Evolutionary conservation across 2,113 vertebrate species (phyloP).

Genomic region (Lucifuga dentata): DNA sequence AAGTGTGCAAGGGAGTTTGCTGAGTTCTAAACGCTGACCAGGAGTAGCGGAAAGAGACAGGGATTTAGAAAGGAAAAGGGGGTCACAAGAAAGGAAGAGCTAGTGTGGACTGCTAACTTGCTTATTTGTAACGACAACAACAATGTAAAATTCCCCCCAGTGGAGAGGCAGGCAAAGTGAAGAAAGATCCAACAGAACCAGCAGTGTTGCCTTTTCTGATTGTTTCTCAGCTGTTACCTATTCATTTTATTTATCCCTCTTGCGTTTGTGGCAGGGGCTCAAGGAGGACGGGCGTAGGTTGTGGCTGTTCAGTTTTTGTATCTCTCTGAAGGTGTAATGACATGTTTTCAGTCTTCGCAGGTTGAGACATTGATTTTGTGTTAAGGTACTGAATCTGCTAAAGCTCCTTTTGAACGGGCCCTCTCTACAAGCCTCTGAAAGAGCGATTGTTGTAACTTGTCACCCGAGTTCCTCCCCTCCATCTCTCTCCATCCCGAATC

Average conservation of each 20-base stretch:
- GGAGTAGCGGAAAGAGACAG: constrained; percentile 65
- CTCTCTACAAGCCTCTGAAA: constrained; percentile 58
- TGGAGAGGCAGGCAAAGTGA: constrained; percentile 64
- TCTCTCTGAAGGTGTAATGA: constrained; percentile 70
- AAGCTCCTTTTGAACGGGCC: constrained; percentile 48
- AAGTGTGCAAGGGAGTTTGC: constrained; percentile 95
- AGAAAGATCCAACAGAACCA: constrained; percentile 80
- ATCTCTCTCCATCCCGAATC: constrained; percentile 62
- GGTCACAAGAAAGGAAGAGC: constrained; percentile 60
- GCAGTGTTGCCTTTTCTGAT: constrained; percentile 86
- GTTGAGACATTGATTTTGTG: constrained; percentile 67
- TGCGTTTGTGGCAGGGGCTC: constrained; percentile 71
- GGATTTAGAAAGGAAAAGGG: constrained; percentile 63
- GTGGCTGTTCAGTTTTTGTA: constrained; percentile 63
- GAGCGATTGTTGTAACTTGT: constrained; percentile 67
- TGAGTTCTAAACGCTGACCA: constrained; percentile 87
- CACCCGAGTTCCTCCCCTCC: constrained; percentile 24
- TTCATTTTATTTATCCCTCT: constrained; percentile 77
- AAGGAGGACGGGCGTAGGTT: constrained; percentile 61
- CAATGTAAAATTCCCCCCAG: constrained; percentile 66
- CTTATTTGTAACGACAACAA: constrained; percentile 79
- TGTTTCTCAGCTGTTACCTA: constrained; percentile 79
- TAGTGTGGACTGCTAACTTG: constrained; percentile 78
- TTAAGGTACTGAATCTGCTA: constrained; percentile 77
- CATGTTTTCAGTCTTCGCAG: constrained; percentile 71